Conservation (phyloP, 2,797 vertebrate genomes). For the Epinephelus malabaricus region DNA sequence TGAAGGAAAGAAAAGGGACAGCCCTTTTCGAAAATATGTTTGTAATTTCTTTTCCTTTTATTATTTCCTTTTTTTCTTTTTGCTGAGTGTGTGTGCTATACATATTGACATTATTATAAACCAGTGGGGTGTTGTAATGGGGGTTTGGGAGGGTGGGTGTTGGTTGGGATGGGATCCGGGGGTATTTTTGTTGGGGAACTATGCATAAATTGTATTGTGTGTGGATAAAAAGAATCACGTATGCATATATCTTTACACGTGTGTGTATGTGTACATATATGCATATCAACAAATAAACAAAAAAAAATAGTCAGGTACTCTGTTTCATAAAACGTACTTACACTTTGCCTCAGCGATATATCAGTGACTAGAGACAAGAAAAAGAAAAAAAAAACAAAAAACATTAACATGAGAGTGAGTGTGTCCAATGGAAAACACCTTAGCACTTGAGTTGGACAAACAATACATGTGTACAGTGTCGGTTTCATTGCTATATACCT, state of each 20-base stretch:
- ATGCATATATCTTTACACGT: conserved; percentile 86
- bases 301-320: conserved; percentile 89
- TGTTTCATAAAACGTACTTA: conserved; percentile 92
- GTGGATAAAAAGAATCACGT: conserved; percentile 87
- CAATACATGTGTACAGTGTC: conserved; percentile 97
- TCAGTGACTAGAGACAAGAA: conserved; percentile 77
- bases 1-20: conserved; percentile 79
- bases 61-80: conserved; percentile 83
- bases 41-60: conserved; percentile 74
- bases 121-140: conserved; percentile 76
- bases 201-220: conserved; percentile 98
- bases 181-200: conserved; percentile 87
- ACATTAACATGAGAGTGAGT: conserved; percentile 83
- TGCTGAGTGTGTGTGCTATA: conserved; percentile 95
- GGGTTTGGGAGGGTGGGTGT: conserved; percentile 74
- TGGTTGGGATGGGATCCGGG: conserved; percentile 69
- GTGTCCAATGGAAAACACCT: conserved; percentile 85
- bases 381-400: conserved; percentile 57
- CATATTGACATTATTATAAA: conserved; percentile 92
- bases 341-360: conserved; percentile 97
- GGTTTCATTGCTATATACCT: conserved; percentile 96
- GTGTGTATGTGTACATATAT: conserved; percentile 86
- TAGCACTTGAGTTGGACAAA: conserved; percentile 96
- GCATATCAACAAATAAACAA: conserved; percentile 85
- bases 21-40: conserved; percentile 77